Percentiles rank a stretch among this genome's conserved stretches.
Evolutionary conservation across 2,797 vertebrate species (phyloP).

Genomic region (Ptychobarbus kaznakovi): DNA sequence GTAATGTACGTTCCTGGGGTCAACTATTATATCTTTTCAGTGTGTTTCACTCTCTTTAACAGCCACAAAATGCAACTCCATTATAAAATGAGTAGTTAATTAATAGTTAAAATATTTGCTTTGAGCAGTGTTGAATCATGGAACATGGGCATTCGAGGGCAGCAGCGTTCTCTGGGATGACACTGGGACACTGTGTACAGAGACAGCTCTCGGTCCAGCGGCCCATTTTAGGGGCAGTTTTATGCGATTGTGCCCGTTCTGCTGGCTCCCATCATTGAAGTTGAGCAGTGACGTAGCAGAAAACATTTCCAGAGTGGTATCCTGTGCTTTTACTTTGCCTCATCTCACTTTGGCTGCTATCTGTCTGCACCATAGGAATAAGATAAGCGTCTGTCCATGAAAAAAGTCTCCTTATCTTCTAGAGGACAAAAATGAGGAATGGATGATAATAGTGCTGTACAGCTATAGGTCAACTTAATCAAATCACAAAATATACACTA

Average conservation of each 20-base stretch:
- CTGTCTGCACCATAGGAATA: slow-evolving; percentile 13
- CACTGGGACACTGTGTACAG: background rate
- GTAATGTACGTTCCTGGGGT: background rate
- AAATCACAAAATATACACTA: background rate
- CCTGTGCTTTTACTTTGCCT: slow-evolving; percentile 16
- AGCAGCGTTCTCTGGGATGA: background rate
- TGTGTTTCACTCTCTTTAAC: background rate
- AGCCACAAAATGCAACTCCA: background rate
- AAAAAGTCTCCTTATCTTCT: slow-evolving; percentile 13
- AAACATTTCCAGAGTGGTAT: background rate
- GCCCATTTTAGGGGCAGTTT: background rate
- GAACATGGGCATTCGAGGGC: background rate
- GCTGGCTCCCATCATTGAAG: background rate
- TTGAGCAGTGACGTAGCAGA: background rate
- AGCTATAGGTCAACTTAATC: slow-evolving; percentile 27
- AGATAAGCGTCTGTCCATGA: slow-evolving; percentile 3
- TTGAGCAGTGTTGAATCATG: background rate
- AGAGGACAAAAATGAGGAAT: slow-evolving; percentile 11
- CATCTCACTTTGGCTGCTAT: background rate
- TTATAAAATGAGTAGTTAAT: background rate
- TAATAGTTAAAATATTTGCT: slow-evolving; percentile 6
- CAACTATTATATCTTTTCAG: background rate
- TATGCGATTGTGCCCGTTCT: background rate
- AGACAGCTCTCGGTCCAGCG: background rate
- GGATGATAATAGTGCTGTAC: background rate